Base-by-base conservation (phyloP, 2,113 vertebrate genomes). In the Laticauda laticaudata region DNA sequence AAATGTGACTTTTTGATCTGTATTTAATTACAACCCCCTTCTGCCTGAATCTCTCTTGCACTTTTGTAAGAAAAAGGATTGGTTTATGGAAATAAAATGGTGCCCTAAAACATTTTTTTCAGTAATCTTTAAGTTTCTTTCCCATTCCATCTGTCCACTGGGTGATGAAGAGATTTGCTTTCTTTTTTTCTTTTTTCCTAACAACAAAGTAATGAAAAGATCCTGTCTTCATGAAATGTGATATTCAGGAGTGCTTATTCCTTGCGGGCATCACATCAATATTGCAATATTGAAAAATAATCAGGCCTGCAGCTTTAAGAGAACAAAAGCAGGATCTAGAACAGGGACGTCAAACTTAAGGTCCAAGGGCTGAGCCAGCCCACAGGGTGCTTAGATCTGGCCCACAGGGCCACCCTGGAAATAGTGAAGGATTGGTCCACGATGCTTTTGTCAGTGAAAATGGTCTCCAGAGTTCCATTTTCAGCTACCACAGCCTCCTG, bases 1-100 rank as follows among this genome's bases (percentile, higher is more conserved):
- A 97, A 97, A 97, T 97, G 97, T 94, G 96, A 97, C 98, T 98
- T 97, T 97, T 97, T 97, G 97, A 97, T 98, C 98, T 97, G 88
- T 97, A 95, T 97, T 97, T 97, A 97, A 97, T 96, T 97, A 96
- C 96, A 97, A 43, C 92, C 95, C 95, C 94, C 96, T 96, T 96
- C 97, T 94, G 97, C 97, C 94, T 97, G 93, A 93, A 95, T 96
- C 94, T 86, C 95, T 96, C 96, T 97, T 96, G 92, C 96, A 96
- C 96, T 96, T 96, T 96, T 95, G 93, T 93, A 86, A 85, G 92
- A 91, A 94, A 86, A 92, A 9, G 64, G 90, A 93, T 95, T 95
- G 92, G 90, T 18, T 89, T 93, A 93, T 93, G 91, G 95, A 96
- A 96, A 96, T 92, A 96, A 91, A 92, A 64, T 95, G 94, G 94